Percentiles rank a stretch among this genome's conserved stretches.
Evolutionary conservation across 2,888 invertebrate species (phyloP).

Genomic region (Drosophila buzzatii): DNA sequence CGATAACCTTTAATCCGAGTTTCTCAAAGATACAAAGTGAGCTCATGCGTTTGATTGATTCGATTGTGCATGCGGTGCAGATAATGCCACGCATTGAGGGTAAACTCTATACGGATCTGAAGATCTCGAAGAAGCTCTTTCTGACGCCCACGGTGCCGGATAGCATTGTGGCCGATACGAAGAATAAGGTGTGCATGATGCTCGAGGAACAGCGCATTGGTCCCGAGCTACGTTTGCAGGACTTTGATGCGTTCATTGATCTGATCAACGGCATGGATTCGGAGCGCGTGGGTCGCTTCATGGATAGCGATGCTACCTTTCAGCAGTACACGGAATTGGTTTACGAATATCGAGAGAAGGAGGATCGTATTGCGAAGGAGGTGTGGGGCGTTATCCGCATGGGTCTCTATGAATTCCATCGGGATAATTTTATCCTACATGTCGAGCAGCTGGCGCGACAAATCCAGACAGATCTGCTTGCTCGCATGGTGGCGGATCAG

Average conservation of each 20-base stretch:
- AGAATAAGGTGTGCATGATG: slow-evolving; percentile 87
- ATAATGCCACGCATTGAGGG: slow-evolving; percentile 92
- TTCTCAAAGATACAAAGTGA: slow-evolving; percentile 91
- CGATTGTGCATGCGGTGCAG: slow-evolving; percentile 90
- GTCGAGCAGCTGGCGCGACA: slow-evolving; percentile 89
- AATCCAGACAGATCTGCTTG: slow-evolving; percentile 89
- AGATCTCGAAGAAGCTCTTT: slow-evolving; percentile 66
- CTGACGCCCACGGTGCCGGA: slow-evolving; percentile 90
- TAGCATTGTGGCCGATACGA: slow-evolving; percentile 89
- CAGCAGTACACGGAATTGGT: slow-evolving; percentile 88
- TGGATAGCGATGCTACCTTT: slow-evolving; percentile 88
- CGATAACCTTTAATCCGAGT: slow-evolving; percentile 90
- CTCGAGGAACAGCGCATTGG: slow-evolving; percentile 90
- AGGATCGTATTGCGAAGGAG: slow-evolving; percentile 87
- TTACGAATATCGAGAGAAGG: slow-evolving; percentile 88
- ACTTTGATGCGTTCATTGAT: slow-evolving; percentile 92
- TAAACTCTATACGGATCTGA: slow-evolving; percentile 86
- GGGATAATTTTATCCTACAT: slow-evolving; percentile 91
- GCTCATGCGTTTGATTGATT: slow-evolving; percentile 90
- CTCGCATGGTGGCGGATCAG: slow-evolving; percentile 92
- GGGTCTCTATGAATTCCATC: slow-evolving; percentile 94
- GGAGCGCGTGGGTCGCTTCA: slow-evolving; percentile 88
- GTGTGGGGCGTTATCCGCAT: slow-evolving; percentile 88
- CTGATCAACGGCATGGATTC: slow-evolving; percentile 89
- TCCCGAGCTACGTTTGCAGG: slow-evolving; percentile 90